Conservation (phyloP, 2,888 invertebrate species). For the Mayetiola destructor region DNA sequence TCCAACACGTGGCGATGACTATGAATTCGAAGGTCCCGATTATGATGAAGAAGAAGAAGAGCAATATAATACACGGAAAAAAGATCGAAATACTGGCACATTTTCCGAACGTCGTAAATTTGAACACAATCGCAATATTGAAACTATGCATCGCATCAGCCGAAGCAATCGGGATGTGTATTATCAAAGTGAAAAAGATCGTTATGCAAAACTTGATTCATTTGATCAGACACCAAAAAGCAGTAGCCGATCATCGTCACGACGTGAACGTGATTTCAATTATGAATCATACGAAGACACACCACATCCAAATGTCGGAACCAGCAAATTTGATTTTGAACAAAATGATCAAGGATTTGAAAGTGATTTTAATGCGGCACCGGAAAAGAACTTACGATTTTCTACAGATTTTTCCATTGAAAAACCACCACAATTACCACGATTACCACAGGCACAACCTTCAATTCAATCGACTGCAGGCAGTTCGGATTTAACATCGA, state of each 20-base stretch:
- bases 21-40: conserved; percentile 27
- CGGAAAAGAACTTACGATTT: conserved; percentile 38
- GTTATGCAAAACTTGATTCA: conserved; percentile 18
- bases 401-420: conserved; percentile 48
- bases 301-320: conserved; percentile 29
- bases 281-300: conserved; percentile 32
- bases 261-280: conserved; percentile 21
- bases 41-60: conserved; percentile 25
- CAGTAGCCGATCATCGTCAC: background rate
- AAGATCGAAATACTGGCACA: background rate
- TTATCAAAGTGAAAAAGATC: conserved; percentile 19
- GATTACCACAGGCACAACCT: conserved; percentile 15
- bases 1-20: conserved; percentile 26
- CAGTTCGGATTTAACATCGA: conserved; percentile 9
- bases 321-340: conserved; percentile 32
- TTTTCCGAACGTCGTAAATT: conserved; percentile 24
- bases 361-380: conserved; percentile 32
- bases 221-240: conserved; percentile 19
- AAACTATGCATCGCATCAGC: conserved; percentile 13
- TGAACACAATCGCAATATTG: conserved; percentile 9
- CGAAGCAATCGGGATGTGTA: conserved; percentile 19
- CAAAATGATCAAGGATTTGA: conserved; percentile 30
- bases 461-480: conserved; percentile 16
- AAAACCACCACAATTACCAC: conserved; percentile 20
- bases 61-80: conserved; percentile 14